Base-by-base conservation (phyloP, 2,888 invertebrate genomes). In the Eugnorisma glareosa region DNA sequence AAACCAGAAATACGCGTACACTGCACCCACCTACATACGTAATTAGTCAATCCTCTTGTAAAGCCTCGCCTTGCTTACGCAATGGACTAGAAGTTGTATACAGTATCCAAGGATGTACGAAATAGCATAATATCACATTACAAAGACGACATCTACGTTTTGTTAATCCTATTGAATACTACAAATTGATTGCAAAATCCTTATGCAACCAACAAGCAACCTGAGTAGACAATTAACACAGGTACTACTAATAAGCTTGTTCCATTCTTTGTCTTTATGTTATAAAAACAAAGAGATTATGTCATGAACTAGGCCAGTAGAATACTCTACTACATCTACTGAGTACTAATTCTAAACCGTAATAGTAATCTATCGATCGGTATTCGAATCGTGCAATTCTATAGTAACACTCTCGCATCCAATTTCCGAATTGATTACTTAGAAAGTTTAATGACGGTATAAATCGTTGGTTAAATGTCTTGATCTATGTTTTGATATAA, bases 101-200 rank as follows among this genome's bases (percentile, higher is more conserved):
- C n/a, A 45, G 74, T 68, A 40, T 72, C 43, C 79, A 72, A 79
- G 64, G 64, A 82, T 82, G 43, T 48, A 63, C 82, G n/a, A 78
- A 71, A 67, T 28, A 51, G 54, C 64, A 66, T 75, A 75, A 68
- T 79, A 79, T 79, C 75, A 72, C 71, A 64, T 82, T 69, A 75
- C 82, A 68, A 64, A 79, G 43, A 67, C 68, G 61, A 77, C 69
- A 67, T 35, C 67, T 73, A 2, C 10, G 48, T 63, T 78, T 74
- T 70, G 69, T 48, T 81, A 71, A 77, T 76, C 28, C 76, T 76
- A 48, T 31, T 54, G 51, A 70, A 70, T 67, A 73, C 45, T 57
- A 64, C 40, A 75, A 68, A 64, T 48, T 13, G 48, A 57, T 71
- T 67, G 35, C 67, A 11, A 67, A 67, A 77, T 35, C 13, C 13